Evolutionary conservation across 1,140 invertebrate species (phyloP), one percentile per base, ranked within the genome.

Genomic region (Andricus grossulariae): DNA sequence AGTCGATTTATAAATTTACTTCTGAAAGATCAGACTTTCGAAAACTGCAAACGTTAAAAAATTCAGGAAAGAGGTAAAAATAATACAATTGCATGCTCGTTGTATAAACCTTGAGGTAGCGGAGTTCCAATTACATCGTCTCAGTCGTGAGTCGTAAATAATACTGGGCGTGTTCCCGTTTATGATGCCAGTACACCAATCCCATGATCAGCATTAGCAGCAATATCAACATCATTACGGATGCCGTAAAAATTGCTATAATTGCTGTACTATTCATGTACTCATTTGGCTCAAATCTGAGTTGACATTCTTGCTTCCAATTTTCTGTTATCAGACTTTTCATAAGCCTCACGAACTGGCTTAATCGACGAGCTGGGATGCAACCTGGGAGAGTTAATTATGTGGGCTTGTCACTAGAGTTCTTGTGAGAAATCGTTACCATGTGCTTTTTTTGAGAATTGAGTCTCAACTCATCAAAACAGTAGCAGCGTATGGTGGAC

Each of bases 401-500:
- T 55, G 82, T 80, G n/a, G 93, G 91, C 52, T 93, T 90, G 1
- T 82, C 87, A 2, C 92, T 92, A 5, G 92, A 90, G 87, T 95
- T 95, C 86, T 94, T 94, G 80, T 94, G 95, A 73, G 92, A 93
- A 72, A 95, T 81, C 19, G 90, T 92, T 74, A 93, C 91, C 74
- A 90, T 80, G 81, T 90, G 83, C 45, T 92, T 83, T 16, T 88
- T 85, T 77, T 86, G 82, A 1, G 78, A 78, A 76, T 91, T 89
- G 51, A 83, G 49, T 75, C 91, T 82, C 84, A 97, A 88, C 90
- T 98, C 97, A 97, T 88, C 32, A 97, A 86, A 45, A 97, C 90
- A 15, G 93, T 92, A 10, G 96, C 92, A 8, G 94, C 91, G 83
- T 96, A 98, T 0, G 93, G 93, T 3, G 97, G 97, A 80, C 93